Percentiles rank a stretch among this genome's conserved stretches.
These are phyloP conservation scores for Bathynomus jamesi DNA, from an alignment of 1,140 invertebrate genomes.

Conservation along the genomic window DNA sequence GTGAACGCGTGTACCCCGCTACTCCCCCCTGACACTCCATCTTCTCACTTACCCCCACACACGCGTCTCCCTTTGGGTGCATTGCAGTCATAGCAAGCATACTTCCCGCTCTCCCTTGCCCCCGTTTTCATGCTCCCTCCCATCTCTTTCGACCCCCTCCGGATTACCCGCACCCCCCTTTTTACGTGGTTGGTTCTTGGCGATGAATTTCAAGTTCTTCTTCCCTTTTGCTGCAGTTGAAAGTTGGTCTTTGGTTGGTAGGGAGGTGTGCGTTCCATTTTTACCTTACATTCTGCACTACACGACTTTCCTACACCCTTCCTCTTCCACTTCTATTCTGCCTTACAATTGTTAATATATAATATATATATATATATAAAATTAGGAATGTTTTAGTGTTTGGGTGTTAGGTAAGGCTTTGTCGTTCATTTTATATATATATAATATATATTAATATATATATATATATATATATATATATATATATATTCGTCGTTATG, in stretches of 20 bases:
- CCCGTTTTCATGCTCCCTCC: no score
- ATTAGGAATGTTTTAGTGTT: no score
- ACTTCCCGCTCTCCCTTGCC: neutral
- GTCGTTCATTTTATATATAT: neutral
- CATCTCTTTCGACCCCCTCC: neutral
- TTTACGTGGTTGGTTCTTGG: neutral
- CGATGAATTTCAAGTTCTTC: neutral
- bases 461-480: constrained; percentile 5
- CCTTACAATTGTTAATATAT: no score
- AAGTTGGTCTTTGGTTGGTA: neutral
- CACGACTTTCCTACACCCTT: no score
- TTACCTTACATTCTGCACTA: no score
- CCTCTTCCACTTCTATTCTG: no score
- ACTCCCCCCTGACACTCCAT: neutral
- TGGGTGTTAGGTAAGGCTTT: no score
- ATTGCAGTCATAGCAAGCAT: neutral
- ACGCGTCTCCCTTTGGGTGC: neutral
- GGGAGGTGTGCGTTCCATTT: neutral
- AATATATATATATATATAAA: constrained; percentile 13
- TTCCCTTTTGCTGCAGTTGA: neutral
- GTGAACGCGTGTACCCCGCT: neutral
- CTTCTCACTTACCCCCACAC: neutral
- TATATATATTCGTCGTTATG: neutral
- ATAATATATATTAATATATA: constrained; percentile 1
- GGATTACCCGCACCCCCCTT: neutral